Percentiles rank a stretch among this genome's conserved stretches.
phyloP scores from a whole-genome alignment of 2,888 invertebrate genomes.

The Sphaerophoria taeniata region DNA sequence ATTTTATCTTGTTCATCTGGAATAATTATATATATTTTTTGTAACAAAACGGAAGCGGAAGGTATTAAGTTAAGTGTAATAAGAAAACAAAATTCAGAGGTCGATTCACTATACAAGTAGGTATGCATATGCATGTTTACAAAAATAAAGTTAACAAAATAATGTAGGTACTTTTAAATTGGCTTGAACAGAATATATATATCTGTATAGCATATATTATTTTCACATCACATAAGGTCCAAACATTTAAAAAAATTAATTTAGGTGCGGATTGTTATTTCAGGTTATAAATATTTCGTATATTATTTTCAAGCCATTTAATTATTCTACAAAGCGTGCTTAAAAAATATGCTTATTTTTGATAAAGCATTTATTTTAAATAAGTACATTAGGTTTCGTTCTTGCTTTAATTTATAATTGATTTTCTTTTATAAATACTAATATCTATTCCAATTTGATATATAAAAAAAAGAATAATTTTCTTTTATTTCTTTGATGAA shows the following conservation, averaged over 20 bases:
- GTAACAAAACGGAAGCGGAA: too few species aligned
- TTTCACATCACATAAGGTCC: too few species aligned
- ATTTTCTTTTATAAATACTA: slow-evolving; percentile 12
- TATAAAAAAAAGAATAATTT: not conserved
- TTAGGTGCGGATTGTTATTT: slow-evolving; percentile 1
- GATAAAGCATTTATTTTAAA: slow-evolving; percentile 29
- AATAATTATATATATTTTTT: too few species aligned
- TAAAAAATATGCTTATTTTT: slow-evolving; percentile 47
- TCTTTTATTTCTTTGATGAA: slow-evolving; percentile 37
- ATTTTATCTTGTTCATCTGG: too few species aligned
- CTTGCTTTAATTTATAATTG: slow-evolving; percentile 9
- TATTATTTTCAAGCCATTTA: slow-evolving; percentile 37
- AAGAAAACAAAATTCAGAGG: too few species aligned
- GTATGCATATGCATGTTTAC: too few species aligned
- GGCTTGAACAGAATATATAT: too few species aligned
- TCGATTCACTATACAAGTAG: too few species aligned
- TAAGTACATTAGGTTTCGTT: slow-evolving; percentile 19
- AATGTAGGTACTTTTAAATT: too few species aligned
- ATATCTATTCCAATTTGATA: slow-evolving; percentile 56
- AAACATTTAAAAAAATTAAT: not conserved
- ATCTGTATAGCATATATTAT: too few species aligned
- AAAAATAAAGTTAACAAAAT: too few species aligned
- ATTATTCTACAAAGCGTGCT: slow-evolving; percentile 61
- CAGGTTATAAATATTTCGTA: slow-evolving; percentile 20
- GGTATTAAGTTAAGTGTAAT: too few species aligned